These are phyloP conservation scores for Periplaneta americana DNA, from an alignment of 1,140 invertebrate species.

Conservation along the genomic window DNA sequence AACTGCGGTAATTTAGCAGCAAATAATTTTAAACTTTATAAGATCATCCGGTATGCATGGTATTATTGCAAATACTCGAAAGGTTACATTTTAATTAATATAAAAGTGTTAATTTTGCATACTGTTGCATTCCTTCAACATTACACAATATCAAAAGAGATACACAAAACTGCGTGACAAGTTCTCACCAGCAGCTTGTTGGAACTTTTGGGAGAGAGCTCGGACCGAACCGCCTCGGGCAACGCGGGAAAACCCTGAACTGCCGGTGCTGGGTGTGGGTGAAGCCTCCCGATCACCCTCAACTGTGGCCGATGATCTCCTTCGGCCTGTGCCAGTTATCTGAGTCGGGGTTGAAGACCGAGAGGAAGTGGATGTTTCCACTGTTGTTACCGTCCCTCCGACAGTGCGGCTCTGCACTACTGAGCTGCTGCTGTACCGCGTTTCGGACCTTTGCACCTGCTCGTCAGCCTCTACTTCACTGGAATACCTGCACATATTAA, in stretches of 20 bases:
- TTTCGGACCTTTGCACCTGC: background rate
- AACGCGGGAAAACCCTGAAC: slow-evolving; percentile 41
- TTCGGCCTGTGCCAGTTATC: background rate
- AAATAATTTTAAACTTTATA: no score
- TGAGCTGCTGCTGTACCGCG: background rate
- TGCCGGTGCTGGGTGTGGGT: background rate
- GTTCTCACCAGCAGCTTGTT: slow-evolving; percentile 45
- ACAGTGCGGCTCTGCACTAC: background rate
- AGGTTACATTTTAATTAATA: no score
- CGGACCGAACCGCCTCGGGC: slow-evolving; percentile 59
- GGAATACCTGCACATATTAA: no score
- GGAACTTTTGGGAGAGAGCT: slow-evolving; percentile 66
- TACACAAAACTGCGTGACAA: no score
- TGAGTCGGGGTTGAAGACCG: slow-evolving; percentile 10
- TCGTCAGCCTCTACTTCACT: background rate
- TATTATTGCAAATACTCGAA: no score
- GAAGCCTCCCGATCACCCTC: slow-evolving; percentile 13
- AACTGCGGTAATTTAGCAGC: no score
- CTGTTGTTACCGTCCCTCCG: background rate
- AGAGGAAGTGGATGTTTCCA: background rate
- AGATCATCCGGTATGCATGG: no score
- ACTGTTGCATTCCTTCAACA: background rate
- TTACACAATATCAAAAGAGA: background rate
- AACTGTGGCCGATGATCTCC: background rate
- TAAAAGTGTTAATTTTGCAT: background rate